phyloP scores from a whole-genome alignment of 2,797 vertebrate genomes.

The Cottoperca gobio region DNA sequence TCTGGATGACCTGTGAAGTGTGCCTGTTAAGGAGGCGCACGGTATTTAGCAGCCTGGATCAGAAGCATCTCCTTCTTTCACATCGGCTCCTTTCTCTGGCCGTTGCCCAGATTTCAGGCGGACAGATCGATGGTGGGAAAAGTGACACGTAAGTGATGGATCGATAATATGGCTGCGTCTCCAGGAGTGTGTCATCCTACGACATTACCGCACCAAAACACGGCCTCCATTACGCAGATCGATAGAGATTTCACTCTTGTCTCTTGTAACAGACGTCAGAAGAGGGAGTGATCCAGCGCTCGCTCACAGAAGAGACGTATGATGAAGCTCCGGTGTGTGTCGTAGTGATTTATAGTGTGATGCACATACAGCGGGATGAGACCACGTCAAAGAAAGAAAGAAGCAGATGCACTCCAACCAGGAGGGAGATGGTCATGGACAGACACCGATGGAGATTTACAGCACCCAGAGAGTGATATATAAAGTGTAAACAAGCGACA shows the following conservation, averaged over 20 bases:
- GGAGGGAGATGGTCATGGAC: constrained; percentile 56
- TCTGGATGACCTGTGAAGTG: constrained; percentile 62
- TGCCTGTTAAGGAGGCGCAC: constrained; percentile 38
- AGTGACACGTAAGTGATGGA: constrained; percentile 68
- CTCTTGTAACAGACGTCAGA: constrained; percentile 44
- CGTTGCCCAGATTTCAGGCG: constrained; percentile 45
- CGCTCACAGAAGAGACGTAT: constrained; percentile 7
- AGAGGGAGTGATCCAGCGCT: constrained; percentile 3
- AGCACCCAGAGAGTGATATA: constrained; percentile 70
- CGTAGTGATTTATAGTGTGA: constrained; percentile 38
- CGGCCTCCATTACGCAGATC: constrained; percentile 68
- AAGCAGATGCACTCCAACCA: constrained; percentile 60
- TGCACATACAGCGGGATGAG: constrained; percentile 3
- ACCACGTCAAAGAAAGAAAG: constrained; percentile 22
- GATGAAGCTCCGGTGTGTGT: constrained; percentile 7
- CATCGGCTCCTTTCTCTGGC: constrained; percentile 47
- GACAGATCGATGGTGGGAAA: constrained; percentile 60
- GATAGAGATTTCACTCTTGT: constrained; percentile 58
- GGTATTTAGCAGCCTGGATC: constrained; percentile 57
- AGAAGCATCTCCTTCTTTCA: constrained; percentile 44
- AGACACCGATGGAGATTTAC: constrained; percentile 70
- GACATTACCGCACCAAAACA: constrained; percentile 60
- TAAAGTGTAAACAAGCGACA: constrained; percentile 80
- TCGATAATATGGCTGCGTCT: constrained; percentile 62
- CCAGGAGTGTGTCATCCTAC: constrained; percentile 40